A percentile compares a stretch with the other conserved stretches of the same genome.
phyloP scores from a whole-genome alignment of 2,888 invertebrate species.

The Lapara coniferarum region DNA sequence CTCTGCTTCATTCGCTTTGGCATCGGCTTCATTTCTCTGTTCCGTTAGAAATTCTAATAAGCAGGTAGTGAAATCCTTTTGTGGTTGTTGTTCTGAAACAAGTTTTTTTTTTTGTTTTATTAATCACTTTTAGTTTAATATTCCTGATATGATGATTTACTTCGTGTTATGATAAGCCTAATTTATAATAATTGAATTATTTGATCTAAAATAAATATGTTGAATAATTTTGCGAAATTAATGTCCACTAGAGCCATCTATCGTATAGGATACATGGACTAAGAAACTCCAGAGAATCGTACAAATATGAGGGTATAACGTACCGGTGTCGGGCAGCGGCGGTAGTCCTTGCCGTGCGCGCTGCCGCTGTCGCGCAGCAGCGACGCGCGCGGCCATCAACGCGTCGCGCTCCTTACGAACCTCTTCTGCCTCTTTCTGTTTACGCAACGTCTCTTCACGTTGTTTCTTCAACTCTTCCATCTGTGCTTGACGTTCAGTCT shows the following conservation, averaged over 20 bases:
- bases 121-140: background rate
- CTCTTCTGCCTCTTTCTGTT: constrained; percentile 86
- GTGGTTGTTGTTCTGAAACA: constrained; percentile 52
- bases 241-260: no score
- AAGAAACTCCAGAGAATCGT: background rate
- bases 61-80: constrained; percentile 62
- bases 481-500: constrained; percentile 89
- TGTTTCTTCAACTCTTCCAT: constrained; percentile 89
- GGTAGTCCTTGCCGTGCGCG: constrained; percentile 89
- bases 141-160: background rate
- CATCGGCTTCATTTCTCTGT: constrained; percentile 77
- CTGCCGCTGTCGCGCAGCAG: constrained; percentile 89
- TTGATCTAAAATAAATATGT: no score
- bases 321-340: constrained; percentile 82
- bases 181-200: no score
- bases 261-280: background rate
- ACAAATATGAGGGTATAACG: constrained; percentile 13
- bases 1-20: constrained; percentile 70
- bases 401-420: constrained; percentile 85
- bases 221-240: no score
- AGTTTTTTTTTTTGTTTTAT: background rate
- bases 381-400: constrained; percentile 87
- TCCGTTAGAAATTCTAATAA: constrained; percentile 73
- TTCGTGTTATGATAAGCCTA: background rate
- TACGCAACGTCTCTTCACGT: constrained; percentile 87